Evolutionary conservation across 2,888 invertebrate genomes (phyloP).

Genomic region (Notocelia uddmanniana): DNA sequence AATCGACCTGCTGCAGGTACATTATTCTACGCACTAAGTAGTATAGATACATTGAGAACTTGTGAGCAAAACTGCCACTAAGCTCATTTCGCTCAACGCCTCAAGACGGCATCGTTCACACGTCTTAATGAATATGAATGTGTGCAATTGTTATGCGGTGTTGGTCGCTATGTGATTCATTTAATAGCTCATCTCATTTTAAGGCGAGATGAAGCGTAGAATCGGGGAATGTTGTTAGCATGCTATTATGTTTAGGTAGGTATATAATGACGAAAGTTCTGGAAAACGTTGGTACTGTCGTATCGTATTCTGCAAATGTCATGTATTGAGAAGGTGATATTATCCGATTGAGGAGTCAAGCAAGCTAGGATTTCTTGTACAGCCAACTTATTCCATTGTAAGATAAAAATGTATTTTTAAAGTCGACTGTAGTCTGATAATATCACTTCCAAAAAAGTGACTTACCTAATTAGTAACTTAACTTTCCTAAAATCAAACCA

Average conservation of each 20-base stretch:
- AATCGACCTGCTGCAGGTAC: no score
- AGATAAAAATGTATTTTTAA: no score
- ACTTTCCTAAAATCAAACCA: no score
- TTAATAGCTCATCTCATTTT: neutral
- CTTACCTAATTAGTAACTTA: no score
- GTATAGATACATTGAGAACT: neutral
- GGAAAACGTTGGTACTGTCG: no score
- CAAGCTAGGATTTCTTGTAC: no score
- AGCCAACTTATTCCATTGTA: no score
- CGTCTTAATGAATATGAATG: slow-evolving; percentile 27
- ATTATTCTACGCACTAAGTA: no score
- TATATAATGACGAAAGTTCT: neutral
- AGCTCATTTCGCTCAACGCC: slow-evolving; percentile 18
- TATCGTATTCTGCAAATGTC: neutral
- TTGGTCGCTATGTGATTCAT: slow-evolving; percentile 15
- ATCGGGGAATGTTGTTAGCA: neutral
- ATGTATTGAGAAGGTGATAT: neutral
- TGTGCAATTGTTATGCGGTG: neutral
- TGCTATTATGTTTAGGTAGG: neutral
- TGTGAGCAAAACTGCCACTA: slow-evolving; percentile 5
- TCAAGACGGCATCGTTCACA: slow-evolving; percentile 6
- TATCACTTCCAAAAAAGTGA: no score
- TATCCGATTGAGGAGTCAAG: neutral
- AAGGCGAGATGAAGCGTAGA: neutral
- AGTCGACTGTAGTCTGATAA: no score